These are phyloP conservation scores for Pyrgilauda ruficollis DNA, from an alignment of 2,113 vertebrate genomes.

Conservation along the genomic window DNA sequence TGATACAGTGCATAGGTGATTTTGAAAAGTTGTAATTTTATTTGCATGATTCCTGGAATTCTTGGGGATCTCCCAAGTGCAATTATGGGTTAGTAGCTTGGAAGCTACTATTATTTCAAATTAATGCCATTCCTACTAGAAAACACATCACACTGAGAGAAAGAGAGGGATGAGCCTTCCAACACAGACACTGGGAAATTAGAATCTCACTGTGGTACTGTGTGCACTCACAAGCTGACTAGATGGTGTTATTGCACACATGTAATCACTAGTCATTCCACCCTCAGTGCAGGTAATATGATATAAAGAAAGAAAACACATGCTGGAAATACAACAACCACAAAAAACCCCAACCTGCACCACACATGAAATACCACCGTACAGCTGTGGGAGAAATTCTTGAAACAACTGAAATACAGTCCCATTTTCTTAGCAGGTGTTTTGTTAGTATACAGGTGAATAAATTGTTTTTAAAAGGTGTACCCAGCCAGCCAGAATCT, in stretches of 20 bases:
- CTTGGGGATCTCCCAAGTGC: background rate
- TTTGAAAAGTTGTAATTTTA: background rate
- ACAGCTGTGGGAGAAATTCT: background rate
- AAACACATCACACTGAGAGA: background rate
- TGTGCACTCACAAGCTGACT: background rate
- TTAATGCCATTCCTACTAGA: background rate
- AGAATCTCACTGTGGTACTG: background rate
- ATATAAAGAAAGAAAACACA: background rate
- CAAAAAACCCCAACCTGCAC: background rate
- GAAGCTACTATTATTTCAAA: background rate
- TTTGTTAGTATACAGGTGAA: conserved; percentile 42
- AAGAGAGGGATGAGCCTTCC: background rate
- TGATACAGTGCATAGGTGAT: background rate
- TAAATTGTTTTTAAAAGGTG: background rate
- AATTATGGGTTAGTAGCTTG: background rate
- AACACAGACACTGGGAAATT: background rate
- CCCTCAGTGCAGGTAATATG: background rate
- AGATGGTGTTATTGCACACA: background rate
- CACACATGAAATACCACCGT: background rate
- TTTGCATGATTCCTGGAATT: background rate
- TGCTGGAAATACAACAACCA: background rate
- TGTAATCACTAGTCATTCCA: background rate
- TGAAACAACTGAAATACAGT: background rate
- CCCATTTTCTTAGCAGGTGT: background rate
- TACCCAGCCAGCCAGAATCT: background rate